Base-by-base conservation (phyloP, 2,888 invertebrate species). In the Mayetiola destructor region DNA sequence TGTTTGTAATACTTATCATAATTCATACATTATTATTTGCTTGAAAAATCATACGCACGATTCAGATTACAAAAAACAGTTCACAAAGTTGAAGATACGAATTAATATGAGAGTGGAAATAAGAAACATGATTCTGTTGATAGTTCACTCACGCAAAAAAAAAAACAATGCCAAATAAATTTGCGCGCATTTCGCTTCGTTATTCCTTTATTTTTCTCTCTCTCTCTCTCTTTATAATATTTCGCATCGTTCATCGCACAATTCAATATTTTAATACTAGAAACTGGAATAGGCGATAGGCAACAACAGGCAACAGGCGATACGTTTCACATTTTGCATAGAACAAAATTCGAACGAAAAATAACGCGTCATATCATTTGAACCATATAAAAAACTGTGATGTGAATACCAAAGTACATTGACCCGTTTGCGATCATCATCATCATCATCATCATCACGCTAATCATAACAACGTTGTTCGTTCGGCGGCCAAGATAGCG, bases 141-240 rank as follows among this genome's bases (percentile, higher is more conserved):
- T 53, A 53, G 53, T 53, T 53, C 53, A 53, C 53, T 53, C 53
- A 53, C 53, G 53, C 53, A 53, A 53, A 53, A 53, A 53, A 32
- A 30, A 23, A 42, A 32, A 27, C 3, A 16, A 12, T n/a, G 8
- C 8, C 32, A 12, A 32, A 32, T 32, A 32, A 32, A 32, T 32
- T 32, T 32, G 32, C 12, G 32, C n/a, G n/a, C n/a, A n/a, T n/a
- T n/a, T n/a, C n/a, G n/a, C n/a, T n/a, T n/a, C n/a, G n/a, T n/a
- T n/a, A n/a, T n/a, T n/a, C n/a, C n/a, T n/a, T n/a, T n/a, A n/a
- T n/a, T n/a, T n/a, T n/a, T n/a, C n/a, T n/a, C n/a, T n/a, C n/a
- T n/a, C n/a, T n/a, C n/a, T n/a, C n/a, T n/a, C n/a, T n/a, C n/a
- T n/a, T n/a, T n/a, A n/a, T n/a, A n/a, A n/a, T n/a, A n/a, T n/a